Percentiles rank a stretch among this genome's conserved stretches.
Conservation (phyloP, 2,113 vertebrate genomes). For the Zosterops pallidus region DNA sequence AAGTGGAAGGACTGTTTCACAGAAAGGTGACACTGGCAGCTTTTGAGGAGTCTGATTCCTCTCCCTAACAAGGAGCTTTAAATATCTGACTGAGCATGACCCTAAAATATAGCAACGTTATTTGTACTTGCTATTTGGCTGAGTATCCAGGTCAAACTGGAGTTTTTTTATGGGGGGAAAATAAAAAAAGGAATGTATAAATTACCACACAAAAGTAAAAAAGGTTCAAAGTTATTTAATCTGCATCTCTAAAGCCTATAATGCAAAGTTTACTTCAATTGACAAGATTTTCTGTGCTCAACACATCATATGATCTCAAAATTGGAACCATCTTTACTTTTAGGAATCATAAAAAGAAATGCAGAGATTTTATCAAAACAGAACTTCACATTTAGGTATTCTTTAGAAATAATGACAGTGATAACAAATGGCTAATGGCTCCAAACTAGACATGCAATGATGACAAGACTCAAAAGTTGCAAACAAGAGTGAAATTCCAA, state of each 20-base stretch:
- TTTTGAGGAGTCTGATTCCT: background rate
- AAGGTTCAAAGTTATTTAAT: background rate
- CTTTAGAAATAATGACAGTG: background rate
- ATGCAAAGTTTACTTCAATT: background rate
- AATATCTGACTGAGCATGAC: background rate
- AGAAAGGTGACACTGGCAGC: background rate
- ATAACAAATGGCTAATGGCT: rapidly evolving
- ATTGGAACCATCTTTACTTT: background rate
- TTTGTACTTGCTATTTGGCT: background rate
- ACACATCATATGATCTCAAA: background rate
- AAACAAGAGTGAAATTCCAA: background rate
- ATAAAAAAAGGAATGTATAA: background rate
- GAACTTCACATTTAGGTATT: background rate
- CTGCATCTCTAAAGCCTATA: background rate
- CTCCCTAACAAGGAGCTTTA: background rate
- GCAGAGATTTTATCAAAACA: background rate
- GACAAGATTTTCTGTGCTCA: background rate
- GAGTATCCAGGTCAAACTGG: background rate
- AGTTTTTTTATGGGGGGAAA: background rate
- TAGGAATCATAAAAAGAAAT: background rate
- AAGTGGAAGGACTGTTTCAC: background rate
- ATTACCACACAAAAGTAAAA: background rate
- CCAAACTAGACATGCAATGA: background rate
- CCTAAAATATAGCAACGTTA: background rate
- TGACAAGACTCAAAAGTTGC: background rate